Percentiles rank a stretch among this genome's conserved stretches.
Evolutionary conservation across 1,140 invertebrate genomes (phyloP).

Genomic region (Lamellibrachia luymesi): DNA sequence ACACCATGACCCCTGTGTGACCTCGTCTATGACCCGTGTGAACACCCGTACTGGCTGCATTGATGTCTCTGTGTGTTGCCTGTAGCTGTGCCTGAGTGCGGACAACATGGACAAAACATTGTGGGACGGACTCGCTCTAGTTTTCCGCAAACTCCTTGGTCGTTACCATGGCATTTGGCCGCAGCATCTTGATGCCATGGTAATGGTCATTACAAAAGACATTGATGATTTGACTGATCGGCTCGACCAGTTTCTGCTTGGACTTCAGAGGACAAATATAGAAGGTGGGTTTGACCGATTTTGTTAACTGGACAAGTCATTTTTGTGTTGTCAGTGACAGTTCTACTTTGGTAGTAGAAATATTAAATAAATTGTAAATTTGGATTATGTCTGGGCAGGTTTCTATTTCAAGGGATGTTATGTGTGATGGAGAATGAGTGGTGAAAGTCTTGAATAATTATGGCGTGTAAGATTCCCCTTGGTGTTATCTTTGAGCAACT

Average conservation of each 20-base stretch:
- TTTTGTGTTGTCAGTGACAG: too few relatives aligned
- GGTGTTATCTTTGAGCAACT: too few relatives aligned
- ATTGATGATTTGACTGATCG: not conserved
- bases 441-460: too few relatives aligned
- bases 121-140: not conserved
- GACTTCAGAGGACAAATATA: not conserved
- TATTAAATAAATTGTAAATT: too few relatives aligned
- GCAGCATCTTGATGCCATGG: not conserved
- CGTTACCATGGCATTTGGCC: not conserved
- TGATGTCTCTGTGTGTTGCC: not conserved
- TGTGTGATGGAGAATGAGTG: too few relatives aligned
- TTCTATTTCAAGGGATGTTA: too few relatives aligned
- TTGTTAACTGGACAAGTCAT: not conserved
- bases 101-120: not conserved
- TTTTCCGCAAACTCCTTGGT: not conserved
- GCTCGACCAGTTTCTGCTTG: not conserved
- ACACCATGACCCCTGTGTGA: too few relatives aligned
- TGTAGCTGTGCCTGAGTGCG: not conserved
- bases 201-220: not conserved
- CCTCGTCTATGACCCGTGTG: too few relatives aligned
- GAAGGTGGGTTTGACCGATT: not conserved
- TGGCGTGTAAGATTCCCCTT: too few relatives aligned
- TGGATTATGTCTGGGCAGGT: too few relatives aligned
- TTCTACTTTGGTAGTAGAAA: too few relatives aligned
- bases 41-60: too few relatives aligned